Evolutionary conservation across 2,797 vertebrate species (phyloP).

Genomic region (Okamejei kenojei): DNA sequence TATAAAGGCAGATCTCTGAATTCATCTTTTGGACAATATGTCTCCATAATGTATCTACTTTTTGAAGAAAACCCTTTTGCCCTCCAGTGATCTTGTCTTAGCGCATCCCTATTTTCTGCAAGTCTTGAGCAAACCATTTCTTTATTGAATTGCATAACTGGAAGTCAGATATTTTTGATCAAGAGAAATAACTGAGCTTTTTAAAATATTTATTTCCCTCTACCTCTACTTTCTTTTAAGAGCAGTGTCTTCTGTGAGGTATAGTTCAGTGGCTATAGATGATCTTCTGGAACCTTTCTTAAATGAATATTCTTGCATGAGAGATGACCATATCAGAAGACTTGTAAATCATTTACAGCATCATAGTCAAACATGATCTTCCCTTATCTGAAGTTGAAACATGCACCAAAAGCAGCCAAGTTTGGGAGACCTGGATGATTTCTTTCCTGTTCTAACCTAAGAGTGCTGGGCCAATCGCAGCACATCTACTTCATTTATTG

Average conservation of each 20-base stretch:
- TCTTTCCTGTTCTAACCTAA: not conserved
- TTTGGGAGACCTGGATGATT: not conserved
- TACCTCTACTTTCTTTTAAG: not conserved
- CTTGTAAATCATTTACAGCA: not conserved
- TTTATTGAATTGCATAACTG: not conserved
- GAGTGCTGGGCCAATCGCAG: not conserved
- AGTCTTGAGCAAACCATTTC: not conserved
- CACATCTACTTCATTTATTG: not conserved
- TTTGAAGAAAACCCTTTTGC: not conserved
- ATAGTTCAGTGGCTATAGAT: not conserved
- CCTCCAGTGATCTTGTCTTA: not conserved
- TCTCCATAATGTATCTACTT: not conserved
- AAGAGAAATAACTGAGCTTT: not conserved
- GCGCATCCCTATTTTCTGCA: not conserved
- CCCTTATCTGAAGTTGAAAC: not conserved
- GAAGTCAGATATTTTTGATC: not conserved
- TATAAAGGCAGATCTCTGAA: not conserved
- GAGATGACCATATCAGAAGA: not conserved
- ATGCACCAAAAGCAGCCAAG: not conserved
- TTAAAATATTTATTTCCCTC: not conserved
- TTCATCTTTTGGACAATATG: not conserved
- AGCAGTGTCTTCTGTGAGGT: not conserved
- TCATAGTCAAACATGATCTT: not conserved
- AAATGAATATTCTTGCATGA: not conserved
- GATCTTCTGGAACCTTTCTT: not conserved